phyloP scores from a whole-genome alignment of 1,140 invertebrate species.

The Sitophilus oryzae region DNA sequence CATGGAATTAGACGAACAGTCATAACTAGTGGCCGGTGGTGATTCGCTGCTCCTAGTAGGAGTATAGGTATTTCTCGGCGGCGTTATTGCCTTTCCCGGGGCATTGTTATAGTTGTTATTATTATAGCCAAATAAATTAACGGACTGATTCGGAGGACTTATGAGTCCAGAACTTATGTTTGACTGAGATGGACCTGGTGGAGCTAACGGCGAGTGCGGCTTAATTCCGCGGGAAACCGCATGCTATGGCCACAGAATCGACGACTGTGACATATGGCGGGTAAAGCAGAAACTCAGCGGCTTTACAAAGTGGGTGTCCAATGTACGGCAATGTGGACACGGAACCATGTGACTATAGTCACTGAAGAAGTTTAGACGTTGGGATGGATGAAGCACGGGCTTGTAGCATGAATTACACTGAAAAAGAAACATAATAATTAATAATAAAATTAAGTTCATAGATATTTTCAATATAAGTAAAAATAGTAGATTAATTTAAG shows the following conservation, averaged over 20 bases:
- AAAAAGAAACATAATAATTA: no score
- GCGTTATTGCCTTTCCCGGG: constrained; percentile 7
- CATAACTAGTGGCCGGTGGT: constrained; percentile 29
- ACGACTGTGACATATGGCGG: constrained; percentile 61
- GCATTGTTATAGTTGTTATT: constrained; percentile 16
- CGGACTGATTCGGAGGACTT: constrained; percentile 9
- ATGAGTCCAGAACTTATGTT: neutral
- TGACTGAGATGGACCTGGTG: constrained; percentile 3
- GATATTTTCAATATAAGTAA: no score
- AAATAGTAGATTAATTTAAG: no score
- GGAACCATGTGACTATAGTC: constrained; percentile 89
- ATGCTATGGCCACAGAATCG: constrained; percentile 80
- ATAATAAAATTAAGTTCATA: no score
- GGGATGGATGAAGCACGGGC: constrained; percentile 76
- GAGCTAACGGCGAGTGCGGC: constrained; percentile 47
- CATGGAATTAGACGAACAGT: constrained; percentile 28
- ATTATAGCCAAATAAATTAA: constrained; percentile 7
- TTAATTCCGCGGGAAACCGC: constrained; percentile 45
- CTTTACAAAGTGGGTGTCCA: constrained; percentile 93
- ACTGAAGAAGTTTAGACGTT: constrained; percentile 87
- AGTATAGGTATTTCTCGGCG: constrained; percentile 3
- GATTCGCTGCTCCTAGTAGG: neutral
- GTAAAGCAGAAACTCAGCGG: constrained; percentile 74
- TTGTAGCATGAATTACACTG: constrained; percentile 88
- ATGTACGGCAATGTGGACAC: constrained; percentile 83